Percentiles rank a stretch among this genome's conserved stretches.
Conservation (phyloP, 2,797 vertebrate genomes). For the Psittacula derbiana region DNA sequence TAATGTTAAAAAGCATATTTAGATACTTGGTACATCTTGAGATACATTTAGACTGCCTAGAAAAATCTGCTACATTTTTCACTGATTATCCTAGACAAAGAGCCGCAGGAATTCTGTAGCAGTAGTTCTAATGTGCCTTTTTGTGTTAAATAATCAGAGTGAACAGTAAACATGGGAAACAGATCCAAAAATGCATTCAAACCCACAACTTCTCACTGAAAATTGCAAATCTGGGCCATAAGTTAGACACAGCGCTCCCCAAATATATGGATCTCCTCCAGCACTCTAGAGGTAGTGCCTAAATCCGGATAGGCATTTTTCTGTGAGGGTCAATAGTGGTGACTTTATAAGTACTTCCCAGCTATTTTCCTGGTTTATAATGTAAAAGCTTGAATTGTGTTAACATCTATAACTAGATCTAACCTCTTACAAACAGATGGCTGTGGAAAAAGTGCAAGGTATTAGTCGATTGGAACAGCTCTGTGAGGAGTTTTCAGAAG, state of each 20-base stretch:
- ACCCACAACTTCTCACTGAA: not conserved
- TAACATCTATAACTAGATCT: conserved; percentile 4
- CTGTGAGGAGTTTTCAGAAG: conserved; percentile 95
- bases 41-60: not conserved
- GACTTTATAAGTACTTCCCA: not conserved
- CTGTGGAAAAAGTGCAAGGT: conserved; percentile 95
- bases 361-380: not conserved
- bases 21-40: not conserved
- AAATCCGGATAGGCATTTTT: not conserved
- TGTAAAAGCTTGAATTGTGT: not conserved
- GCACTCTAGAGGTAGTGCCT: not conserved
- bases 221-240: not conserved
- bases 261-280: rapidly evolving
- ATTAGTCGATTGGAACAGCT: conserved; percentile 95
- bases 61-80: not conserved
- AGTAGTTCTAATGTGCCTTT: not conserved
- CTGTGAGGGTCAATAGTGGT: not conserved
- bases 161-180: not conserved
- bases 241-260: not conserved
- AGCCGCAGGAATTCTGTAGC: not conserved
- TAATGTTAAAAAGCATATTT: not conserved
- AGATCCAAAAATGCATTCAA: not conserved
- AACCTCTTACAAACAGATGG: conserved; percentile 81
- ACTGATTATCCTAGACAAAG: not conserved
- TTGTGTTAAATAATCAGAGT: not conserved